These are phyloP conservation scores for Acleris literana DNA, from an alignment of 2,888 invertebrate genomes.

Conservation along the genomic window DNA sequence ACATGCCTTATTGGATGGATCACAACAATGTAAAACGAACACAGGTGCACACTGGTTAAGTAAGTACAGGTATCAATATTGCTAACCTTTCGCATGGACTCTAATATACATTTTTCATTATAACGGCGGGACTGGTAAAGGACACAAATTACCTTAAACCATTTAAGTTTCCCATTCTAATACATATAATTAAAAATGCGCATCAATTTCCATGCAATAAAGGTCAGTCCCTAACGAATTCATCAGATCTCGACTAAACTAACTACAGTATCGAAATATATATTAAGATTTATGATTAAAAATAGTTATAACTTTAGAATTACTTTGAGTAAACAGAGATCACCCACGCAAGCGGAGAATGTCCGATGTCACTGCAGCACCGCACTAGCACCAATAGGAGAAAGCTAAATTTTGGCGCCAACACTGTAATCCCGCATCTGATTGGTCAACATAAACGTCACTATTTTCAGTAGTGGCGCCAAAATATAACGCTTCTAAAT, in stretches of 20 bases:
- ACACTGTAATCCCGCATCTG: slow-evolving; percentile 7
- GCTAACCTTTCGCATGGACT: slow-evolving; percentile 37
- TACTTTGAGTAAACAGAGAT: slow-evolving; percentile 75
- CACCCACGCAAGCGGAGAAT: slow-evolving; percentile 63
- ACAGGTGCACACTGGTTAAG: slow-evolving; percentile 82
- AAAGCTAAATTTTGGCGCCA: slow-evolving; percentile 40
- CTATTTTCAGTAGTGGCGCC: slow-evolving; percentile 18
- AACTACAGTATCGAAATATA: slow-evolving; percentile 69
- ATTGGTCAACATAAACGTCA: slow-evolving; percentile 13
- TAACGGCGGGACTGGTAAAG: slow-evolving; percentile 10
- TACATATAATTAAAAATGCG: slow-evolving; percentile 20
- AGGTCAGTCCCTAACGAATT: slow-evolving; percentile 49
- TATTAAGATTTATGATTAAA: slow-evolving; percentile 63
- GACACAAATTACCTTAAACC: slow-evolving; percentile 6
- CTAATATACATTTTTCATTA: slow-evolving; percentile 31
- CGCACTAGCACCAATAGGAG: slow-evolving; percentile 61
- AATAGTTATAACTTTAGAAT: slow-evolving; percentile 60
- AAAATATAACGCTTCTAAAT: slow-evolving; percentile 18
- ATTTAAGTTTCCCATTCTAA: slow-evolving; percentile 3
- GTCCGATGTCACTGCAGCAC: slow-evolving; percentile 63
- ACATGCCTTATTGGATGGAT: slow-evolving; percentile 80
- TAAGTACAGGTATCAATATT: slow-evolving; percentile 83
- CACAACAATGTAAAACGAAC: slow-evolving; percentile 78
- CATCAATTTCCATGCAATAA: slow-evolving; percentile 18
- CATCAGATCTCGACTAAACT: slow-evolving; percentile 50